Base-by-base conservation (phyloP, 2,888 invertebrate genomes). In the Tetranychus truncatus region DNA sequence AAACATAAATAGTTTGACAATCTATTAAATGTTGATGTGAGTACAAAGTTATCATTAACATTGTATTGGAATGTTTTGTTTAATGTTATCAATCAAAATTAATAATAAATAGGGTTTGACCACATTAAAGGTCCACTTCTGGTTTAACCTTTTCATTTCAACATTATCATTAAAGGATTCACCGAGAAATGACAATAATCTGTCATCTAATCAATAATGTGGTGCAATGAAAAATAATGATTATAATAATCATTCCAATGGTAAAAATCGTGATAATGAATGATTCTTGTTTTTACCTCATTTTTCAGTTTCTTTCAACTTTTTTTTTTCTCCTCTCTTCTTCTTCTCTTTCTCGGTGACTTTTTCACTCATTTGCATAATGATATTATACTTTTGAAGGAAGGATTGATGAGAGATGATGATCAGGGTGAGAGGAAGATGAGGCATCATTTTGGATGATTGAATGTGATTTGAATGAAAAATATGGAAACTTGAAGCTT, bases 41-140 rank as follows among this genome's bases (percentile, higher is more conserved):
- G 34, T 34, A 34, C 34, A 34, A 34, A 34, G 34, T 34, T 34
- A 34, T 34, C 55, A 55, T 55, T 55, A 9, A 55, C 34, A 55
- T 55, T 55, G 55, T 55, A 55, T 55, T 55, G 55, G 55, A 55
- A 55, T 55, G 55, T 15, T 55, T 55, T 55, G 55, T 55, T 55
- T 55, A 55, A 55, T 55, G 55, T 55, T 55, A 55, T 55, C 55
- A 55, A 55, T 55, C 55, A 55, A 55, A 55, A 55, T 55, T 55
- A 55, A 55, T 55, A 55, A 55, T 55, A 55, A 55, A 55, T 55
- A 55, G 55, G 55, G 55, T 55, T 55, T 55, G 55, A 55, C 55
- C 55, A 55, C 55, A 55, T 55, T 55, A 55, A 15, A 55, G 34
- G 34, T 5, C 34, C 34, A 34, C 34, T 34, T 34, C 34, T 34